Percentiles rank a stretch among this genome's conserved stretches.
These are phyloP conservation scores for Carposina sasakii DNA, from an alignment of 1,140 invertebrate species.

Conservation along the genomic window DNA sequence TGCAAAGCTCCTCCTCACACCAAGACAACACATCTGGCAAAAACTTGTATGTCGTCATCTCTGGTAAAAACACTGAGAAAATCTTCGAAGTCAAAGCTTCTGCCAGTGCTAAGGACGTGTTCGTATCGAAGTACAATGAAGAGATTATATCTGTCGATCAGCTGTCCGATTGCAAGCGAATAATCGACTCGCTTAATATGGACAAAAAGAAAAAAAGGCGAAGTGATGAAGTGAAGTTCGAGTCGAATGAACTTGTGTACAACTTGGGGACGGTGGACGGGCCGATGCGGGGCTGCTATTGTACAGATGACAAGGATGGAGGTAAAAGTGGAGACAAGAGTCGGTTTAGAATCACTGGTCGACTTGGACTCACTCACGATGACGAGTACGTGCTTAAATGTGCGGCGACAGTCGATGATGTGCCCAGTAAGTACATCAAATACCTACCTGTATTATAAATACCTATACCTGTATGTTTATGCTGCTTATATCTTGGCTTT, in stretches of 20 bases:
- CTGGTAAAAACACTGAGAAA: conserved; percentile 31
- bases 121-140: conserved; percentile 16
- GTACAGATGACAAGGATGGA: too few relatives aligned
- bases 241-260: neutral
- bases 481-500: too few relatives aligned
- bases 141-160: conserved; percentile 26
- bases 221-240: conserved; percentile 11
- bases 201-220: conserved; percentile 35
- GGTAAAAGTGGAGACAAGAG: too few relatives aligned
- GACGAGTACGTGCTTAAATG: conserved; percentile 49
- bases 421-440: conserved; percentile 35
- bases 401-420: conserved; percentile 43
- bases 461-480: too few relatives aligned
- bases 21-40: conserved; percentile 35
- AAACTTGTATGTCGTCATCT: conserved; percentile 27
- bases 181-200: conserved; percentile 44
- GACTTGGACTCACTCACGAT: conserved; percentile 38
- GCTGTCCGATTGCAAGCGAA: conserved; percentile 27
- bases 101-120: conserved; percentile 22
- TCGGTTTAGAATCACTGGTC: conserved; percentile 43
- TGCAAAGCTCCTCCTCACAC: conserved; percentile 34
- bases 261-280: too few relatives aligned
- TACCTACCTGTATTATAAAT: too few relatives aligned
- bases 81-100: conserved; percentile 39
- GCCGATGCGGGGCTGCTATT: too few relatives aligned